A percentile compares a stretch with the other conserved stretches of the same genome.
Evolutionary conservation across 2,888 invertebrate genomes (phyloP).

Genomic region (Empis livida): DNA sequence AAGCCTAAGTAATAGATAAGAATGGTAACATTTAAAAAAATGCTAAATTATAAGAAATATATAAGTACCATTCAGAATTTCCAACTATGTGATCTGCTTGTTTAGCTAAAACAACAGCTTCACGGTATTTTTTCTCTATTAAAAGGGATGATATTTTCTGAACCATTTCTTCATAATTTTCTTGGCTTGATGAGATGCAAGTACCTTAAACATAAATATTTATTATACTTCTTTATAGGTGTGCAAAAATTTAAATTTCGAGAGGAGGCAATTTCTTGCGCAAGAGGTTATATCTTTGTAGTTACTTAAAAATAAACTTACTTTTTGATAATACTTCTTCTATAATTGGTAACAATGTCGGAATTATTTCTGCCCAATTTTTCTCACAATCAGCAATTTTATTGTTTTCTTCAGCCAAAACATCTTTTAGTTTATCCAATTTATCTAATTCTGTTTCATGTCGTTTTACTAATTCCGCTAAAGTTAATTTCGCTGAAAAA

Average conservation of each 20-base stretch:
- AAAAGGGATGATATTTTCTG: constrained; percentile 23
- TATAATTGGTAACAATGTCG: constrained; percentile 25
- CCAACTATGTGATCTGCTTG: constrained; percentile 29
- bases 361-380: constrained; percentile 24
- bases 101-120: constrained; percentile 26
- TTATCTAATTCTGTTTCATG: constrained; percentile 35
- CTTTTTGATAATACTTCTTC: constrained; percentile 23
- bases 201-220: background rate
- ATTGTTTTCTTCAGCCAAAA: constrained; percentile 43
- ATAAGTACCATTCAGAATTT: constrained; percentile 22
- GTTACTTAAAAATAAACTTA: too few relatives aligned
- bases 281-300: too few relatives aligned
- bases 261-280: too few relatives aligned
- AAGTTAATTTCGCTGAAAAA: constrained; percentile 53
- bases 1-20: constrained; percentile 12
- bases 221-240: too few relatives aligned
- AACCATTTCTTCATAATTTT: constrained; percentile 27
- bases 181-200: constrained; percentile 18
- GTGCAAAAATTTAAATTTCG: background rate
- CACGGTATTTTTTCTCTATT: constrained; percentile 26
- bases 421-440: constrained; percentile 34
- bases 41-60: background rate
- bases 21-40: background rate
- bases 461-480: constrained; percentile 48
- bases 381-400: constrained; percentile 40